Evolutionary conservation across 2,797 vertebrate species (phyloP).

Genomic region (Harpagifer antarcticus): DNA sequence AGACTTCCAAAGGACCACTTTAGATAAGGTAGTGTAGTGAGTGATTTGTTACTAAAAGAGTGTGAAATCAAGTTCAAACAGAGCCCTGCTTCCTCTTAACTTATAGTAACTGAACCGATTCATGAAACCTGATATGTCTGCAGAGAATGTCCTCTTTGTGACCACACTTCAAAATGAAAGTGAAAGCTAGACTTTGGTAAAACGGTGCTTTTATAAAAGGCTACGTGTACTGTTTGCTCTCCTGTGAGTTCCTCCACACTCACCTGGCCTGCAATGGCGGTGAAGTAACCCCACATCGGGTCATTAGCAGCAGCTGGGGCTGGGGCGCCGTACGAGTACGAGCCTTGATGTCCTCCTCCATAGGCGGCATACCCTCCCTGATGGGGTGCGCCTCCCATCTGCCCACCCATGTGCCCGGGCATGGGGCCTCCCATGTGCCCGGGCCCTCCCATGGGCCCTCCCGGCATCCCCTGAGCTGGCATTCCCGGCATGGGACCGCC

Average conservation of each 20-base stretch:
- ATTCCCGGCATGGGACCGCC: constrained; percentile 86
- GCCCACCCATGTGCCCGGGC: constrained; percentile 45
- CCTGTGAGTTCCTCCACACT: constrained; percentile 4
- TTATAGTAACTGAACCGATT: neutral
- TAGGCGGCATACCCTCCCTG: constrained; percentile 76
- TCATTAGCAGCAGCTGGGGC: constrained; percentile 77
- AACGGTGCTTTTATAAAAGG: neutral
- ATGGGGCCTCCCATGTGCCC: constrained; percentile 69
- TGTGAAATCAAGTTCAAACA: neutral
- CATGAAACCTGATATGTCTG: neutral
- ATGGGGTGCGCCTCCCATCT: constrained; percentile 69
- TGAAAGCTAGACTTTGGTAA: neutral
- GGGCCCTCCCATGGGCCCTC: constrained; percentile 67
- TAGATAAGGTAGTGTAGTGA: too few species aligned
- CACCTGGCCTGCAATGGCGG: constrained; percentile 90
- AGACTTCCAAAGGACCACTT: neutral
- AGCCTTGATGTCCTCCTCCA: constrained; percentile 76
- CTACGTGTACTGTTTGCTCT: too few species aligned
- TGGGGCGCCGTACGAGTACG: constrained; percentile 76
- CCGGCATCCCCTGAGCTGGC: constrained; percentile 79
- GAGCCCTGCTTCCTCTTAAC: neutral
- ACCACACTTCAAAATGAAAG: neutral
- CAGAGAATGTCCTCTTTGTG: neutral
- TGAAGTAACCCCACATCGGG: constrained; percentile 90
- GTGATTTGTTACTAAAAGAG: too few species aligned